Percentiles rank a stretch among this genome's conserved stretches.
Conservation (phyloP, 1,140 invertebrate species). For the Rhysida immarginata region DNA sequence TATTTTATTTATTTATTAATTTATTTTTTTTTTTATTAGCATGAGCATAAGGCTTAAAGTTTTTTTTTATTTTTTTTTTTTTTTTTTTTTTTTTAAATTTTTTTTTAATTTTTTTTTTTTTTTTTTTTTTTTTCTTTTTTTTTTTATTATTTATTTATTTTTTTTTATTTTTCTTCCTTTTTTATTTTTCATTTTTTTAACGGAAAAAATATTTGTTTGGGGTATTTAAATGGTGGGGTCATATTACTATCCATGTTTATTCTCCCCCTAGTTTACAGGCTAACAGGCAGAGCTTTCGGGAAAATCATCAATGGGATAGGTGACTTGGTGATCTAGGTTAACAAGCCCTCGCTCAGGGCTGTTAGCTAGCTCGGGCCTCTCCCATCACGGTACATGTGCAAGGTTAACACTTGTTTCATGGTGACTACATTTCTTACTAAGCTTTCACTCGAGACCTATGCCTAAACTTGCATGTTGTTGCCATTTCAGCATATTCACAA, state of each 20-base stretch:
- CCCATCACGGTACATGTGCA: slow-evolving; percentile 3
- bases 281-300: background rate
- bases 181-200: too few relatives aligned
- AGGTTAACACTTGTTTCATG: background rate
- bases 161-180: too few relatives aligned
- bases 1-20: too few relatives aligned
- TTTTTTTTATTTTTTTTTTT: too few relatives aligned
- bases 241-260: slow-evolving; percentile 3
- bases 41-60: too few relatives aligned
- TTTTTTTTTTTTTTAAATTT: too few relatives aligned
- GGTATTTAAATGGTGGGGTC: too few relatives aligned
- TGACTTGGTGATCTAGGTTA: slow-evolving; percentile 3
- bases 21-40: too few relatives aligned
- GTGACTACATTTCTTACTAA: slow-evolving; percentile 3
- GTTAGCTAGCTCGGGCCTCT: slow-evolving; percentile 9
- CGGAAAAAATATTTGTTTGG: too few relatives aligned
- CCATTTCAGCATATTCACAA: background rate
- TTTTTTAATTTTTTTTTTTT: too few relatives aligned
- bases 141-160: too few relatives aligned
- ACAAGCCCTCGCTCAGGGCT: slow-evolving; percentile 4
- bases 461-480: background rate
- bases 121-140: too few relatives aligned
- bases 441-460: slow-evolving; percentile 1
- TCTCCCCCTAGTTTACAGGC: slow-evolving; percentile 8
- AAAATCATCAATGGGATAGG: slow-evolving; percentile 5